phyloP scores from a whole-genome alignment of 1,140 invertebrate species.

The Nephila pilipes region DNA sequence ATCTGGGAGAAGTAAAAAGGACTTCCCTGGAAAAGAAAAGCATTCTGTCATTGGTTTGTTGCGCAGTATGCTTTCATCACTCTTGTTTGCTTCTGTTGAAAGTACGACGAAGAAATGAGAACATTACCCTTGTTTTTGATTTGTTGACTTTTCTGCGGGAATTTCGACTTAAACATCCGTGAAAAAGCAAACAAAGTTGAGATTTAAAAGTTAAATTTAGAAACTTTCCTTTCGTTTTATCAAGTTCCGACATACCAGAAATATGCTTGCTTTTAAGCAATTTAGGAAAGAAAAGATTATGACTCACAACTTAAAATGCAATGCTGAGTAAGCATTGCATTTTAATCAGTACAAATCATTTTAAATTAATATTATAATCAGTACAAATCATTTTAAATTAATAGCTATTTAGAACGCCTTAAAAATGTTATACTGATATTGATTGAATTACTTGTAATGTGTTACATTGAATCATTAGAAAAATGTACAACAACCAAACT shows the following conservation, averaged over 20 bases:
- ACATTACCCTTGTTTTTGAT: neutral
- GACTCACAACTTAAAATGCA: too few species aligned
- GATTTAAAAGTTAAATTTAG: neutral
- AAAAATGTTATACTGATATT: too few species aligned
- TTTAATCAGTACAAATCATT: too few species aligned
- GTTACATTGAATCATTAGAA: too few species aligned
- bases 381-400: too few species aligned
- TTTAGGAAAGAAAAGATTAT: too few species aligned
- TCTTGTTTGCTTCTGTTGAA: neutral
- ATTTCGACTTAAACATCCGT: neutral
- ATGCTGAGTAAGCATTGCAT: too few species aligned
- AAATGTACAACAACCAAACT: too few species aligned
- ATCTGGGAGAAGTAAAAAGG: neutral
- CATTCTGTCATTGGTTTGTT: neutral
- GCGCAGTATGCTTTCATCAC: conserved; percentile 28
- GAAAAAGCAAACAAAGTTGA: neutral
- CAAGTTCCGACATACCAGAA: neutral
- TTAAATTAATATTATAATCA: too few species aligned
- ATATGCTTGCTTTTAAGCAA: neutral
- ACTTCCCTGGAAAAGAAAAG: neutral
- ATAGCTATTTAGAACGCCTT: too few species aligned
- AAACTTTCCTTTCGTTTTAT: neutral
- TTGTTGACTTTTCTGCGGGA: conserved; percentile 13
- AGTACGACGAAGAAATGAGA: neutral
- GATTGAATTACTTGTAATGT: too few species aligned